Evolutionary conservation across 2,888 invertebrate species (phyloP), one percentile per base, ranked within the genome.

Genomic region (Rugalucina vietnamica): DNA sequence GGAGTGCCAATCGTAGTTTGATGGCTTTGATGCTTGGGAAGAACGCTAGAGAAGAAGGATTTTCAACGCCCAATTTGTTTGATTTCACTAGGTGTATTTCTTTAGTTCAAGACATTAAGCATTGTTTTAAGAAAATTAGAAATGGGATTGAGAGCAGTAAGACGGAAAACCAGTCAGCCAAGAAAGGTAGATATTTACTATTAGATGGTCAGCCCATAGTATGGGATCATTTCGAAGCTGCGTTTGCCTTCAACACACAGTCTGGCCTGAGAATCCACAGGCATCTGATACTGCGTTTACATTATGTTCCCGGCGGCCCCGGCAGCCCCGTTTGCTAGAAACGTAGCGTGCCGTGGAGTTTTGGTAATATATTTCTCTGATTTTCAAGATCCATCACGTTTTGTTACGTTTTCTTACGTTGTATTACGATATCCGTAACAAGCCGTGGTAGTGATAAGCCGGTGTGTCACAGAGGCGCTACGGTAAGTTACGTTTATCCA

Each of bases 1-100:
- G 85, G 1, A 75, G 82, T 29, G 82, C 88, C 10, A 88, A 87
- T 71, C 57, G 87, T n/a, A 21, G 79, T 0, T 83, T 87, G 18
- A 75, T 43, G 0, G 80, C 73, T 10, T 77, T 85, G 79, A 60
- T 85, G 8, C 76, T 82, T 21, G 43, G 70, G 14, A 50, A 54
- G 12, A 50, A 71, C 57, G 69, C 78, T 24, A 50, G 79, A 27
- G 69, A 77, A 0, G 36, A 24, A 3, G 65, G 81, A n/a, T 85
- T 71, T 70, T 39, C 39, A 27, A 54, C 57, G 24, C 29, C 36
- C 14, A 72, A 82, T 37, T 37, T 82, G 5, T 82, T 60, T 36
- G n/a, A 73, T 50, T n/a, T 57, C 12, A 32, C 24, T 12, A 73
- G 77, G 50, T 73, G 36, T 12, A 73, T 77, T 1, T 54, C 65